These are phyloP conservation scores for Ellobius talpinus DNA, from an alignment of 2,113 vertebrate species.

Conservation along the genomic window DNA sequence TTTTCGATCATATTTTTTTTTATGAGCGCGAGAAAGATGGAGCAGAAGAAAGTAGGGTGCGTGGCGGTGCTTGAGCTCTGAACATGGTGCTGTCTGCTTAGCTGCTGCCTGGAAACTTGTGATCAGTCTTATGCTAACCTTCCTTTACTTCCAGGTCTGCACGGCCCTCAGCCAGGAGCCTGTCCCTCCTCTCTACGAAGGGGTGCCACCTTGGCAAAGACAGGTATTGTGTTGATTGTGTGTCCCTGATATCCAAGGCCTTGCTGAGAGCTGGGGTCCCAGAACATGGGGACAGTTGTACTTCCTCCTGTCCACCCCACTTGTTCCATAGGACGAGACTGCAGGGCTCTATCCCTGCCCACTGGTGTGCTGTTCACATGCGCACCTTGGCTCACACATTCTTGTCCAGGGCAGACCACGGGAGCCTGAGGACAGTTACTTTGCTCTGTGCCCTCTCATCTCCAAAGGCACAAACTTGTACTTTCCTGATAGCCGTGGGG, in stretches of 20 bases:
- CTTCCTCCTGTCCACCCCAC: neutral
- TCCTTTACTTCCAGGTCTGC: neutral
- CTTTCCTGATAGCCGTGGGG: too few relatives aligned
- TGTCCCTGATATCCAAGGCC: neutral
- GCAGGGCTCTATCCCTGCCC: neutral
- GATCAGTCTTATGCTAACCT: neutral
- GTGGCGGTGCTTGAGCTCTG: neutral
- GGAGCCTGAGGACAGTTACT: neutral
- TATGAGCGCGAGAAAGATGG: neutral
- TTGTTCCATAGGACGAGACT: neutral
- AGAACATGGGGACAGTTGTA: neutral
- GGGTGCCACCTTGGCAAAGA: neutral
- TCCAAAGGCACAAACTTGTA: neutral
- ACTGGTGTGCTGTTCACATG: rapidly evolving
- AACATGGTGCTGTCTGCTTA: neutral
- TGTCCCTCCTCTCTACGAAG: neutral
- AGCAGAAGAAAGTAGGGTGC: neutral
- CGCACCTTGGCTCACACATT: neutral
- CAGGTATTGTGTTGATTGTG: neutral
- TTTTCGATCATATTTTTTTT: neutral
- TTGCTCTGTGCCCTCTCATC: neutral
- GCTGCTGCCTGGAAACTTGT: neutral
- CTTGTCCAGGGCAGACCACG: neutral
- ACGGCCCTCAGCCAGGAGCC: neutral
- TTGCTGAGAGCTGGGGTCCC: neutral